Base-by-base conservation (phyloP, 1,140 invertebrate species). In the Apis florea region DNA sequence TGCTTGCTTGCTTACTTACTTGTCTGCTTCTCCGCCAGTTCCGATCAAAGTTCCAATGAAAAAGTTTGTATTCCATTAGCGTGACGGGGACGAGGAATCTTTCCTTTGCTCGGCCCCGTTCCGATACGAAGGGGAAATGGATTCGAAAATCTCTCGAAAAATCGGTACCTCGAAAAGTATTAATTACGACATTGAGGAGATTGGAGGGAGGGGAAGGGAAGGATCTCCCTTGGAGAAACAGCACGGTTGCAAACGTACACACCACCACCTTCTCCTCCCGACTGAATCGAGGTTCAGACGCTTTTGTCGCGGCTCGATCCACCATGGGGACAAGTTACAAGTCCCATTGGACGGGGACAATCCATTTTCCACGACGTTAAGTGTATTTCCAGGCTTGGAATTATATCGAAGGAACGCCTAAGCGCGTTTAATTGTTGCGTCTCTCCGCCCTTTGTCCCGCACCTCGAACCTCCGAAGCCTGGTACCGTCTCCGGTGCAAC, bases 401-500 rank as follows among this genome's bases (percentile, higher is more conserved):
- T 77, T 82, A 61, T 77, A 82, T 82, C 74, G 80, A 81, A 76
- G 73, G 73, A 82, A 77, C 80, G 31, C 17, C 73, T 69, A 77
- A 82, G 73, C 80, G 80, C 64, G 74, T 82, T 82, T 82, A 82
- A 82, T 82, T 82, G 80, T 82, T 70, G 67, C 73, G 56, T 63
- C 76, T 82, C 73, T 77, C 54, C 80, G 56, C 58, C 73, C 80
- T 82, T 82, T 82, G 80, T 82, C 73, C 61, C 74, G 31, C 26
- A 24, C 53, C 56, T 66, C 13, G 59, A 17, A 6, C 31, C 31
- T 6, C 79, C 79, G 31, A n/a, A n/a, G 24, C 21, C 47, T 15
- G 67, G 31, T 54, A n/a, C n/a, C n/a, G n/a, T 67, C n/a, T 77
- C 73, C 13, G 4, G 26, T 73, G 73, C 58, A 58, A 80, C 82